Percentiles rank a stretch among this genome's conserved stretches.
Evolutionary conservation across 2,113 vertebrate species (phyloP).

Genomic region (Camelus bactrianus): DNA sequence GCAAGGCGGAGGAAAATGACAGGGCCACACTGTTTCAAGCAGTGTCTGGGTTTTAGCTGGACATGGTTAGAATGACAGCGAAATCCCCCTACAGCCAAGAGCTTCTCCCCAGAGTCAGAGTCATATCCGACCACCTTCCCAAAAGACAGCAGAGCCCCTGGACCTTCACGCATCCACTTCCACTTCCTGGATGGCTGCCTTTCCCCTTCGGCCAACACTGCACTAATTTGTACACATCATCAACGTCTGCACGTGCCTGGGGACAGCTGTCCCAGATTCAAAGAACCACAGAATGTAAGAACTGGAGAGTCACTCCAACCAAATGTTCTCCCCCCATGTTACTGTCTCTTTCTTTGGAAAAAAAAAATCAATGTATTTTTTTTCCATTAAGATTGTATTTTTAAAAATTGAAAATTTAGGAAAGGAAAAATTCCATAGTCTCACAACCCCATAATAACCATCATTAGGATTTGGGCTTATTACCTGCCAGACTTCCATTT

Average conservation of each 20-base stretch:
- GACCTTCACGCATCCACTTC: background rate
- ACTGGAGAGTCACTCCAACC: background rate
- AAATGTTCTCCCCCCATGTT: background rate
- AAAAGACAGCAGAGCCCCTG: background rate
- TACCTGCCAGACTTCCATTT: background rate
- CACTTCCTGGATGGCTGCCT: background rate
- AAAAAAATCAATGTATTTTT: conserved; percentile 8
- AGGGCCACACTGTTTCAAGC: accelerated
- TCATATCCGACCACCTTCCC: background rate
- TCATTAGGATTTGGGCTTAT: background rate
- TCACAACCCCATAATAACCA: background rate
- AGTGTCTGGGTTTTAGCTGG: background rate
- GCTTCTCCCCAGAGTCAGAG: background rate
- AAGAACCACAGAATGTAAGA: background rate
- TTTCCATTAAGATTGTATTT: background rate
- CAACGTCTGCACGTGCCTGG: background rate
- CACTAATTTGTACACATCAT: background rate
- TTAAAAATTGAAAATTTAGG: background rate
- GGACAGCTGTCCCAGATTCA: background rate
- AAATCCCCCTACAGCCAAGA: background rate
- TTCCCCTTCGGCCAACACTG: background rate
- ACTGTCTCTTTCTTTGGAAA: background rate
- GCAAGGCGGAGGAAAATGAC: background rate
- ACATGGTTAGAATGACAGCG: background rate
- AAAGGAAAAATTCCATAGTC: background rate